phyloP scores from a whole-genome alignment of 1,140 invertebrate genomes.

The Lordiphosa clarofinis region DNA sequence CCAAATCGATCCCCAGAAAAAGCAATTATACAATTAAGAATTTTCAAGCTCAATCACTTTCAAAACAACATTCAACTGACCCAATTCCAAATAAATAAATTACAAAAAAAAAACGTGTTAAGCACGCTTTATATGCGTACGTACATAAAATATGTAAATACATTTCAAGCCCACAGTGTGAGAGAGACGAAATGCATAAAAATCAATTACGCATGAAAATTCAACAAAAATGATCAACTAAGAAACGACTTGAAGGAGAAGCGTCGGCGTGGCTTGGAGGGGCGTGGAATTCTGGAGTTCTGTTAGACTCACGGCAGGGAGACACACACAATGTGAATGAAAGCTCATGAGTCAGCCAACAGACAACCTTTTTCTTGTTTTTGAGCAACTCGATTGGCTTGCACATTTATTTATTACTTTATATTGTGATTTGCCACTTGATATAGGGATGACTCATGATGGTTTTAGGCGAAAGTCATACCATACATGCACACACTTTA shows the following conservation, averaged over 20 bases:
- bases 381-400: not conserved
- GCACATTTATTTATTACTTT: slow-evolving; percentile 6
- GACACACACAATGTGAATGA: too few relatives aligned
- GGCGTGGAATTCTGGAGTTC: too few relatives aligned
- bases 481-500: slow-evolving; percentile 7
- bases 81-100: slow-evolving; percentile 1
- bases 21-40: not conserved
- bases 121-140: slow-evolving; percentile 39
- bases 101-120: slow-evolving; percentile 47
- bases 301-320: too few relatives aligned
- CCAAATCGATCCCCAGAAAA: too few relatives aligned
- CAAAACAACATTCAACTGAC: slow-evolving; percentile 25
- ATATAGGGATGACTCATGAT: slow-evolving; percentile 37
- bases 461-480: slow-evolving; percentile 45
- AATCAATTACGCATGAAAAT: slow-evolving; percentile 75
- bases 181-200: slow-evolving; percentile 44
- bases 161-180: not conserved
- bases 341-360: slow-evolving; percentile 24
- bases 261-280: slow-evolving; percentile 28
- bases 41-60: not conserved
- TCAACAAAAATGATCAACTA: slow-evolving; percentile 9
- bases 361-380: slow-evolving; percentile 17
- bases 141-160: slow-evolving; percentile 50
- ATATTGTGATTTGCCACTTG: slow-evolving; percentile 30
- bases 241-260: slow-evolving; percentile 6